Evolutionary conservation across 1,140 invertebrate genomes (phyloP), one percentile per base, ranked within the genome.

Genomic region (Listronotus oregonensis): DNA sequence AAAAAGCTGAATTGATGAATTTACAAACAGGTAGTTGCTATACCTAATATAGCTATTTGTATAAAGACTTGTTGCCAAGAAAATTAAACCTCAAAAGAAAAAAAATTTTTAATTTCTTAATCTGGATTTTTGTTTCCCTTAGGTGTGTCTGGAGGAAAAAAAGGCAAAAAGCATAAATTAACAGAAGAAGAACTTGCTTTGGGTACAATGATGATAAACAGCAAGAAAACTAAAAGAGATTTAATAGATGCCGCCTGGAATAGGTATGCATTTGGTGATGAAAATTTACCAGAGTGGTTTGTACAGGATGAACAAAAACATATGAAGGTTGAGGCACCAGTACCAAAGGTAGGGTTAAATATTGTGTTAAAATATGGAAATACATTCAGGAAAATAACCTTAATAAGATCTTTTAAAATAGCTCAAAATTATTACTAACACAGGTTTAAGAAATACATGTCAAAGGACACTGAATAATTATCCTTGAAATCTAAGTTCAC

Each of bases 201-300:
- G 5, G 96, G 93, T 2, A 87, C 93, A 0, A 79, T 96, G 75
- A 83, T 98, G 78, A 85, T 92, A 4, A 86, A 91, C 49, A 95
- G 93, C 57, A 89, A 90, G 76, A 97, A 96, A 80, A 85, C 86
- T 7, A 91, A 91, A 70, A 83, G 93, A 31, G 93, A 98, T 76
- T 77, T 98, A 9, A 83, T 90, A 21, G 95, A 98, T 79, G 88
- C 84, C 15, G 93, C 86, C 1, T 97, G 94, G 93, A 97, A 97
- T 80, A 86, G 94, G 69, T 96, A 92, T 76, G 85, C 87, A 0
- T 93, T 93, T 72, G 91, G 92, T 70, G 97, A 99, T 79, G 87
- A 89, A 8, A 87, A 93, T 77, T 80, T 99, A 34, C 98, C 98
- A 0, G 90, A 92, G 69, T 99, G 98, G 98, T 99, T 99, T 84